phyloP scores from a whole-genome alignment of 2,888 invertebrate species.

The Rhagonycha fulva region DNA sequence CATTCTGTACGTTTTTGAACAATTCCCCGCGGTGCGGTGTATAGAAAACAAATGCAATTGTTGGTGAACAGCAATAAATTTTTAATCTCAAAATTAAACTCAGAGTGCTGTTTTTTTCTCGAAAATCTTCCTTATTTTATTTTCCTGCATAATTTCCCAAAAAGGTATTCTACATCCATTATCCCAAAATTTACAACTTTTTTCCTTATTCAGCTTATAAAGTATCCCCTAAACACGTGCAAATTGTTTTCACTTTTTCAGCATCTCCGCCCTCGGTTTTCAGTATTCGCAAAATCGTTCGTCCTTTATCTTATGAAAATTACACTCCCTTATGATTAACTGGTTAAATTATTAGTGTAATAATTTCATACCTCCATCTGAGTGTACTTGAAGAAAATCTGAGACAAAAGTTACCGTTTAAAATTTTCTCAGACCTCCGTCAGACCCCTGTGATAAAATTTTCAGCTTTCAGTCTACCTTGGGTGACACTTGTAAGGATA shows the following conservation, averaged over 20 bases:
- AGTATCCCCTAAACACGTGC: not conserved
- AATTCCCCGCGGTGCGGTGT: conserved; percentile 6
- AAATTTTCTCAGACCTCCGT: not conserved
- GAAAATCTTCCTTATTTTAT: not conserved
- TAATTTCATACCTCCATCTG: not conserved
- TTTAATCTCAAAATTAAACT: not conserved
- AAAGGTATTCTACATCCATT: not conserved
- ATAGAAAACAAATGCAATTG: not conserved
- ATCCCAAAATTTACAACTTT: not conserved
- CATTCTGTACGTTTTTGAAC: conserved; percentile 10
- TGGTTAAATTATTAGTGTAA: not conserved
- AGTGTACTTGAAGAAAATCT: not conserved
- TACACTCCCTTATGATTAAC: not conserved
- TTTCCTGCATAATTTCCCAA: not conserved
- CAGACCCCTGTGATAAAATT: not conserved
- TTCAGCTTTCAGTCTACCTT: not conserved
- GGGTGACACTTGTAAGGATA: not conserved
- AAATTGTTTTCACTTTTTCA: not conserved
- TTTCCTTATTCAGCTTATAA: not conserved
- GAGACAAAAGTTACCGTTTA: not conserved
- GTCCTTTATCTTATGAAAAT: not conserved
- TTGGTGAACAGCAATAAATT: not conserved
- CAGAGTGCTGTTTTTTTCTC: not conserved
- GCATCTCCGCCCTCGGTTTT: not conserved
- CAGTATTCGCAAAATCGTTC: not conserved